Conservation (phyloP, 2,113 vertebrate genomes). For the Sceloporus tristichus region DNA sequence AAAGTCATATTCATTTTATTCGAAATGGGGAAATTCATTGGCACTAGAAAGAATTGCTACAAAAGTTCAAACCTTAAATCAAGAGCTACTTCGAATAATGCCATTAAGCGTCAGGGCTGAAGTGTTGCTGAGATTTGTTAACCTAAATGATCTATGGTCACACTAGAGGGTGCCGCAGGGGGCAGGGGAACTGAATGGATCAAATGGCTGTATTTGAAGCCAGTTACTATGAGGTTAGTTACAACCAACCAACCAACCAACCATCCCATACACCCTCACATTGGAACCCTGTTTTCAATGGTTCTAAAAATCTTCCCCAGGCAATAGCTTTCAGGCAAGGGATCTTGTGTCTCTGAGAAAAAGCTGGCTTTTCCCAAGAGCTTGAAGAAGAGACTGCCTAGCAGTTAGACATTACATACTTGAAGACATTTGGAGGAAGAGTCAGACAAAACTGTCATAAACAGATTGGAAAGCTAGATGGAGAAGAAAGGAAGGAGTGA, state of each 20-base stretch:
- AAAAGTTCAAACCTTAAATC: constrained; percentile 78
- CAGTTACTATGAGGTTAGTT: not conserved
- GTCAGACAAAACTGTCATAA: not conserved
- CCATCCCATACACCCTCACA: not conserved
- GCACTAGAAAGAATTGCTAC: constrained; percentile 68
- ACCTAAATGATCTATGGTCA: constrained; percentile 54
- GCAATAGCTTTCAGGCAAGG: not conserved
- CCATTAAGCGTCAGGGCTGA: constrained; percentile 69
- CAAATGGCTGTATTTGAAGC: not conserved
- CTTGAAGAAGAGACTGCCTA: not conserved
- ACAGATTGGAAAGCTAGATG: not conserved
- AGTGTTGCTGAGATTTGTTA: constrained; percentile 67
- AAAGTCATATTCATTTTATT: constrained; percentile 72
- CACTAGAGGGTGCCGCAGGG: constrained; percentile 8
- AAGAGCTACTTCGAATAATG: constrained; percentile 72
- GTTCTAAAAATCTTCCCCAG: not conserved
- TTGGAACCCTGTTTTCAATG: not conserved
- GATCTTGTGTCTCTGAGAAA: not conserved
- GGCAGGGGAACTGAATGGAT: not conserved
- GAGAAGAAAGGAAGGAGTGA: not conserved
- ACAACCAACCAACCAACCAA: not conserved
- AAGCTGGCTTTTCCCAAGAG: not conserved
- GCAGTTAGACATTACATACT: not conserved
- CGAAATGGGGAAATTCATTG: constrained; percentile 59
- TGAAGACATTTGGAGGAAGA: not conserved